These are phyloP conservation scores for Tragopan temminckii DNA, from an alignment of 2,797 vertebrate genomes.

Conservation along the genomic window DNA sequence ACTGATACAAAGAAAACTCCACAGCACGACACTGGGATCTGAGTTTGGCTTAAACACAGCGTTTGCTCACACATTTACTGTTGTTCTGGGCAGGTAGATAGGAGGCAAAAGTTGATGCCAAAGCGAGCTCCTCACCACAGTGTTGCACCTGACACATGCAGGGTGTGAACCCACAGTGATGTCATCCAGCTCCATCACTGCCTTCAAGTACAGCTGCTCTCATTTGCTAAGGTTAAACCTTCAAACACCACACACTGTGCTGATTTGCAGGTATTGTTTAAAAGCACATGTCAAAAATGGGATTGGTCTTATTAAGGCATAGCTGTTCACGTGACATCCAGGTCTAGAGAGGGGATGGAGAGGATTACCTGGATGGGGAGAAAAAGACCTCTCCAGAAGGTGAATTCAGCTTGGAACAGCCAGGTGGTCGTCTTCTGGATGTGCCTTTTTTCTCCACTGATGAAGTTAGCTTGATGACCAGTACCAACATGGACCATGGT, in stretches of 20 bases:
- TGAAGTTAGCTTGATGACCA: neutral
- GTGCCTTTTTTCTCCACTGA: neutral
- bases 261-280: neutral
- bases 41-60: neutral
- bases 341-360: neutral
- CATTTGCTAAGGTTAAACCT: no score
- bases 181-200: no score
- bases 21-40: neutral
- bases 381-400: neutral
- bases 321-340: rapidly evolving
- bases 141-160: neutral
- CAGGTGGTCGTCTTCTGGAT: neutral
- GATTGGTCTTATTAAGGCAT: neutral
- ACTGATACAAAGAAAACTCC: neutral
- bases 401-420: neutral
- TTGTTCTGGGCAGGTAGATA: neutral
- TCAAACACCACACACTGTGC: neutral
- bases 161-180: no score
- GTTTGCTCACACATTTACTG: neutral
- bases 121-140: neutral
- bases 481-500: neutral
- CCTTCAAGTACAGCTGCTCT: no score
- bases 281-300: neutral
- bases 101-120: neutral
- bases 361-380: neutral